Base-by-base conservation (phyloP, 2,113 vertebrate genomes). In the Colaptes auratus region DNA sequence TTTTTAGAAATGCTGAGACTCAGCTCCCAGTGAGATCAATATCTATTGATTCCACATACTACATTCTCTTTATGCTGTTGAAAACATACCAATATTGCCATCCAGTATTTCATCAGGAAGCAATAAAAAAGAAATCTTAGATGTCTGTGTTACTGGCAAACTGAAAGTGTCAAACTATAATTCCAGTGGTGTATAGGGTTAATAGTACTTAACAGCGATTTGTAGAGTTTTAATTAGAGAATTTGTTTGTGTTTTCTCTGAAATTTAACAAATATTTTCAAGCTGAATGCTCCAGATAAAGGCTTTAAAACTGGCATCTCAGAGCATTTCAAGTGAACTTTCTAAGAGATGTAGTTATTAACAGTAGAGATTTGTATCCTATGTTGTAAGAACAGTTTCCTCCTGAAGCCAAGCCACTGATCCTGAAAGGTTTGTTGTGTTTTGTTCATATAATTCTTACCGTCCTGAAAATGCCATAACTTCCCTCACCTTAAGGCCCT, bases 381-480 rank as follows among this genome's bases (percentile, higher is more conserved):
- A 67, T 35, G 46, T 65, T 65, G 73, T 82, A 75, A 73, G 67
- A 86, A 77, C 23, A 67, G 18, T 48, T 90, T 86, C 28, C 30
- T 27, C 79, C 39, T 73, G 46, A 97, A 96, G 84, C 48, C 36
- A 73, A 95, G 35, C 13, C 59, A 78, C 77, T 71, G 59, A 95
- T 78, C 46, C 35, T 30, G 64, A 95, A 94, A 92, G 25, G n/a
- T 86, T 81, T 50, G 16, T 71, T 96, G 81, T 71, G 30, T 92
- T 94, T 93, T 89, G 65, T 83, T 95, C 74, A 25, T 85, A 80
- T 95, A 86, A 92, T 75, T 88, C 36, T 89, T 86, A 76, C 93
- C 79, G 94, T 84, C 88, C 88, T 87, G 89, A 91, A 96, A 96
- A 97, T 91, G 64, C 80, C 83, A 87, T 96, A 93, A 94, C 78